Base-by-base conservation (phyloP, 2,888 invertebrate genomes). In the Caenorhabditis sp. region DNA sequence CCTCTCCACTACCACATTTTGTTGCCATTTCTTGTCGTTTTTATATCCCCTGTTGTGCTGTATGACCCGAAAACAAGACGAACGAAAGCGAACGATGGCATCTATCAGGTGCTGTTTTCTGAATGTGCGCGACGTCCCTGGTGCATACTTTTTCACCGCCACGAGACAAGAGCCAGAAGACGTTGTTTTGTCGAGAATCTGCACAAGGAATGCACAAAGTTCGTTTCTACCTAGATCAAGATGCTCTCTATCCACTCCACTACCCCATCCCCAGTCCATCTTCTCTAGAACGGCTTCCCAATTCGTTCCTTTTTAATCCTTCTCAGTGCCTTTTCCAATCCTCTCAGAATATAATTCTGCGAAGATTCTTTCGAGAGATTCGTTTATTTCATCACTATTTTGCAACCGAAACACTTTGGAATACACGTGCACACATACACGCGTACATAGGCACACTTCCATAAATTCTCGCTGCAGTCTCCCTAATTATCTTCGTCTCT, bases 111-210 rank as follows among this genome's bases (percentile, higher is more conserved):
- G 72, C 47, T 72, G 64, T 64, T 64, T 72, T 72, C 44, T 62
- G n/a, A 18, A 50, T 50, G 51, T 32, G 32, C 28, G 22, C 18
- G 3, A 15, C 22, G 64, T 74, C 72, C 72, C 72, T 58, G 22
- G 72, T 74, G 72, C 50, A 74, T 74, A 65, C 72, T 74, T 65
- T 74, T 74, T 65, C 72, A 64, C 72, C 56, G 72, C 18, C 47
- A 32, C 47, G 26, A 51, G 51, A 58, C 53, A 55, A 55, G 56
- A 47, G 47, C n/a, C 58, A 35, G 28, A 56, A 65, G 26, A 18
- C 18, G 47, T 72, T 72, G 65, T 65, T 62, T 56, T 62, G 22
- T 20, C 18, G 22, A 69, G 55, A 47, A 20, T 47, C 20, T 47
- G 47, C 47, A 47, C 18, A 47, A 20, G 18, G n/a, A 2, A 4